These are phyloP conservation scores for Pachyrhynchus sulphureomaculatus DNA, from an alignment of 1,140 invertebrate species.

Conservation along the genomic window DNA sequence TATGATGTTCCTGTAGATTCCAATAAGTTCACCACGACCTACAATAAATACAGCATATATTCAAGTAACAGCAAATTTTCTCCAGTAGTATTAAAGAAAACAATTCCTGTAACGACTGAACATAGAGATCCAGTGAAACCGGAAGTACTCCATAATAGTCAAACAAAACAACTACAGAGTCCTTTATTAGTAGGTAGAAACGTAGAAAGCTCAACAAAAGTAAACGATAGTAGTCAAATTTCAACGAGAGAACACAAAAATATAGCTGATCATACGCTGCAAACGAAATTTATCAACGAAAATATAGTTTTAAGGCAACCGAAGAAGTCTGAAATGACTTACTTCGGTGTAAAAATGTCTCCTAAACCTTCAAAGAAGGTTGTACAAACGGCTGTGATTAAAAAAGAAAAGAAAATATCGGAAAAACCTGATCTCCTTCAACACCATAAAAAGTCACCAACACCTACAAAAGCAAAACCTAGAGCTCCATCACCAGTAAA, in stretches of 20 bases:
- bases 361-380: slow-evolving; percentile 30
- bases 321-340: slow-evolving; percentile 49
- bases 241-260: slow-evolving; percentile 30
- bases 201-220: background rate
- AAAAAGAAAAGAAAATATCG: slow-evolving; percentile 27
- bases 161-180: slow-evolving; percentile 41
- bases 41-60: slow-evolving; percentile 22
- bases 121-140: background rate
- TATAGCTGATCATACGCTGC: slow-evolving; percentile 27
- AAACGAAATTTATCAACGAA: slow-evolving; percentile 29
- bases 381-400: slow-evolving; percentile 33
- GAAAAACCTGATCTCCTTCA: slow-evolving; percentile 46
- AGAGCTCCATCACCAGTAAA: slow-evolving; percentile 17
- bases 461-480: slow-evolving; percentile 19
- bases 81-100: slow-evolving; percentile 39
- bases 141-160: slow-evolving; percentile 18
- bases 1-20: background rate
- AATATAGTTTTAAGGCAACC: slow-evolving; percentile 46
- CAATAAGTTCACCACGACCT: slow-evolving; percentile 1
- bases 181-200: slow-evolving; percentile 40
- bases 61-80: slow-evolving; percentile 35
- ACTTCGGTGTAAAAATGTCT: slow-evolving; percentile 44
- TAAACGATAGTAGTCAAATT: background rate
- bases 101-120: slow-evolving; percentile 21
- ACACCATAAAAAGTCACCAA: slow-evolving; percentile 33